Percentiles rank a stretch among this genome's conserved stretches.
phyloP scores from a whole-genome alignment of 2,113 vertebrate genomes.

The Cyphomyrus discorhynchus region DNA sequence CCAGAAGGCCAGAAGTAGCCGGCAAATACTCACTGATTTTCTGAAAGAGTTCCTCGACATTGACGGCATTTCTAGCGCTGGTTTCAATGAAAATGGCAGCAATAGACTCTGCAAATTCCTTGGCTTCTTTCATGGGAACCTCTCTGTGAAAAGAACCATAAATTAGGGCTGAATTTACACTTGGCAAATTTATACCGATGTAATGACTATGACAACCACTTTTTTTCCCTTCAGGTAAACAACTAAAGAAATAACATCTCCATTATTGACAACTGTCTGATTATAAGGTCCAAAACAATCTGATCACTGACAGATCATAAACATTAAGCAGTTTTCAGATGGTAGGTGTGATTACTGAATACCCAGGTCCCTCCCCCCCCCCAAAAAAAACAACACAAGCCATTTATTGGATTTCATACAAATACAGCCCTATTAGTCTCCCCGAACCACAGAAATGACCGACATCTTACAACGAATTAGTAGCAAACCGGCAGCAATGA shows the following conservation, averaged over 20 bases:
- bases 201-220: background rate
- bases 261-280: background rate
- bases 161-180: background rate
- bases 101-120: conserved; percentile 93
- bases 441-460: background rate
- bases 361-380: no score
- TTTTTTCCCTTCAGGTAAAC: background rate
- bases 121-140: conserved; percentile 91
- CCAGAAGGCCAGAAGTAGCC: background rate
- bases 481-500: background rate
- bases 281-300: background rate
- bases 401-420: background rate
- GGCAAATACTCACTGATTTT: conserved; percentile 83
- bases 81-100: conserved; percentile 95
- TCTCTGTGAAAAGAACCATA: conserved; percentile 63
- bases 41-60: conserved; percentile 95
- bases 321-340: background rate
- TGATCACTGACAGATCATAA: background rate
- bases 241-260: background rate
- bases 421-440: background rate
- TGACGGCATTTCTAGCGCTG: conserved; percentile 91
- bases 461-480: background rate
- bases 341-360: background rate
- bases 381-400: no score
- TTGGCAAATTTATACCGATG: background rate